phyloP scores from a whole-genome alignment of 2,797 vertebrate species.

The Galagoides demidoff region DNA sequence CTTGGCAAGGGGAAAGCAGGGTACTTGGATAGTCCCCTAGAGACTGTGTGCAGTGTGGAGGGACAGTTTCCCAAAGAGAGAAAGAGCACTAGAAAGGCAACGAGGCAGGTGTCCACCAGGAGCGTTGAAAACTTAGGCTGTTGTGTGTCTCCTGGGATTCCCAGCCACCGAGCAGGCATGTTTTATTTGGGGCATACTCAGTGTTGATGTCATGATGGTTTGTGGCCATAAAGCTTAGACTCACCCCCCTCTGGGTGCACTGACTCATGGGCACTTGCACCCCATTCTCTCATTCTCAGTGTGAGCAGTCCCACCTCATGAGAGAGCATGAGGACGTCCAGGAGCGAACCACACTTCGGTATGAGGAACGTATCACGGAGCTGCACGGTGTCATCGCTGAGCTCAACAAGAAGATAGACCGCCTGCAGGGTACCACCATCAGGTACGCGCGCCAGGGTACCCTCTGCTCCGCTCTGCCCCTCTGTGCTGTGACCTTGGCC shows the following conservation, averaged over 20 bases:
- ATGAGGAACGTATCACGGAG: conserved; percentile 93
- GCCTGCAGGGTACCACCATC: conserved; percentile 91
- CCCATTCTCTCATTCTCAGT: conserved; percentile 83
- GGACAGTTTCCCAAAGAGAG: background rate
- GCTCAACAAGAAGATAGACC: conserved; percentile 93
- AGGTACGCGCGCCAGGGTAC: conserved; percentile 83
- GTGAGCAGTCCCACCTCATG: conserved; percentile 92
- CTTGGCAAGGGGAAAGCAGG: background rate
- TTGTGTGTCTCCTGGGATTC: background rate
- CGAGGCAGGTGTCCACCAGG: background rate
- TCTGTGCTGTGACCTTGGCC: background rate
- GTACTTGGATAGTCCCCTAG: background rate
- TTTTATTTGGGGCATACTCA: background rate
- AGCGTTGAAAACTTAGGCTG: background rate
- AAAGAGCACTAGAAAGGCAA: background rate
- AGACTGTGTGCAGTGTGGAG: background rate
- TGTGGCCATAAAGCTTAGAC: background rate
- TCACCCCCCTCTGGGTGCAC: fast-evolving
- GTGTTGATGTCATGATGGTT: background rate
- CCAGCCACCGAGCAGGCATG: fast-evolving
- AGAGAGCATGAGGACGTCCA: conserved; percentile 92
- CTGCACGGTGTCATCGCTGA: conserved; percentile 93
- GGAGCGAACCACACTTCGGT: conserved; percentile 90
- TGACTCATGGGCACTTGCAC: background rate
- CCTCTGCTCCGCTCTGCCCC: fast-evolving